Percentiles rank a stretch among this genome's conserved stretches.
These are phyloP conservation scores for Steinernema khuongi DNA, from an alignment of 1,140 invertebrate genomes.

Conservation along the genomic window DNA sequence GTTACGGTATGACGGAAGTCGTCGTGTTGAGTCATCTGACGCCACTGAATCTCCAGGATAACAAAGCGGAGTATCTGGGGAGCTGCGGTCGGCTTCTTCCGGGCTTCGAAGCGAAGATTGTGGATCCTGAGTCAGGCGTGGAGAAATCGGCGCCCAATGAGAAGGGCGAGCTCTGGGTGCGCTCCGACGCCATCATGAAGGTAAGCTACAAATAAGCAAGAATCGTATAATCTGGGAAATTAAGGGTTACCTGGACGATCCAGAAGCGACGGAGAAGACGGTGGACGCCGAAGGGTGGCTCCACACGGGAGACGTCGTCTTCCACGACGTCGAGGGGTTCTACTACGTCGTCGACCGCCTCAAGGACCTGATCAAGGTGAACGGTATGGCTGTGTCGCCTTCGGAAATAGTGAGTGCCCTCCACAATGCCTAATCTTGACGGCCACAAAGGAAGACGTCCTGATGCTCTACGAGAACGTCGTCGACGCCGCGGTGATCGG, in stretches of 20 bases:
- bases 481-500: slow-evolving; percentile 75
- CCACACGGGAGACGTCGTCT: slow-evolving; percentile 73
- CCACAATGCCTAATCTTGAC: neutral
- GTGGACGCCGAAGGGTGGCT: slow-evolving; percentile 71
- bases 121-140: slow-evolving; percentile 59
- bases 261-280: slow-evolving; percentile 69
- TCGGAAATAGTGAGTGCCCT: slow-evolving; percentile 37
- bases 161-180: slow-evolving; percentile 59
- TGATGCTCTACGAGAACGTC: slow-evolving; percentile 69
- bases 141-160: slow-evolving; percentile 40
- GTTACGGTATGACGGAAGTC: slow-evolving; percentile 50
- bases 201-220: too few species aligned
- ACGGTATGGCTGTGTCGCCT: slow-evolving; percentile 70
- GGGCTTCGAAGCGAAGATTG: slow-evolving; percentile 50
- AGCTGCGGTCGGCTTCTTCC: slow-evolving; percentile 62
- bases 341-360: slow-evolving; percentile 73
- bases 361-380: slow-evolving; percentile 84
- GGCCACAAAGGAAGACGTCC: slow-evolving; percentile 67
- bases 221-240: too few species aligned
- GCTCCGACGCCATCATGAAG: slow-evolving; percentile 62
- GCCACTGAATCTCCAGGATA: slow-evolving; percentile 32
- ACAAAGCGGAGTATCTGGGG: slow-evolving; percentile 58
- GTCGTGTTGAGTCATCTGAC: slow-evolving; percentile 46
- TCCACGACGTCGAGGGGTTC: slow-evolving; percentile 68
- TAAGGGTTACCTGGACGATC: slow-evolving; percentile 72